These are phyloP conservation scores for Lycodopsis pacificus DNA, from an alignment of 2,797 vertebrate species.

Conservation along the genomic window DNA sequence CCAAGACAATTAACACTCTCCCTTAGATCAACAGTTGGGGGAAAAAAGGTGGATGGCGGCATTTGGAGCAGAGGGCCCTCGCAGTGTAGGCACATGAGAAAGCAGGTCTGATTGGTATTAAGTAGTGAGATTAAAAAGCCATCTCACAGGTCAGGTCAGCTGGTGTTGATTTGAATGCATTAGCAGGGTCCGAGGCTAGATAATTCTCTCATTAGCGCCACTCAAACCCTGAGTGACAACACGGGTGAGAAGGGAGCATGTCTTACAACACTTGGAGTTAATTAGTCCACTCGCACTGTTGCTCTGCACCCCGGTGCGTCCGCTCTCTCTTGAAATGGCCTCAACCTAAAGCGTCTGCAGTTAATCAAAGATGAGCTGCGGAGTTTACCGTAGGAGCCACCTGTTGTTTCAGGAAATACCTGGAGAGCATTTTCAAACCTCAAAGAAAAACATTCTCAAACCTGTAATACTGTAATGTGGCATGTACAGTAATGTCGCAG, in stretches of 20 bases:
- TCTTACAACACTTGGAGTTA: conserved; percentile 84
- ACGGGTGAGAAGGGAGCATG: conserved; percentile 82
- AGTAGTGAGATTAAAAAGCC: conserved; percentile 84
- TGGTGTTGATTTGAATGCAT: conserved; percentile 84
- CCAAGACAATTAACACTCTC: conserved; percentile 75
- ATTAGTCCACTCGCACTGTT: conserved; percentile 78
- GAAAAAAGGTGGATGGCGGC: conserved; percentile 47
- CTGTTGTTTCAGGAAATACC: conserved; percentile 42
- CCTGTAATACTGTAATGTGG: not conserved
- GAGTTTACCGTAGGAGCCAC: conserved; percentile 44
- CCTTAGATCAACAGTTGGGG: conserved; percentile 70
- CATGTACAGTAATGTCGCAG: not conserved
- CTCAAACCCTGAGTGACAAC: conserved; percentile 84
- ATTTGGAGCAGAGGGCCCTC: conserved; percentile 70
- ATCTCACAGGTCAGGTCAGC: conserved; percentile 81
- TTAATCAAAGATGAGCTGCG: conserved; percentile 48
- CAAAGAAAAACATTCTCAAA: not conserved
- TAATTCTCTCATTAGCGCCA: conserved; percentile 85
- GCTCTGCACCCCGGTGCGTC: conserved; percentile 58
- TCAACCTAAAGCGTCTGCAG: conserved; percentile 40
- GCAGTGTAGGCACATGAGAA: conserved; percentile 72
- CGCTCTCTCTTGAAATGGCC: conserved; percentile 51
- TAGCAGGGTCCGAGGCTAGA: conserved; percentile 80
- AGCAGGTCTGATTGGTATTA: conserved; percentile 83
- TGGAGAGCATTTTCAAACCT: not conserved